Conservation (phyloP, 2,888 invertebrate genomes). For the Xestobium rufovillosum region DNA sequence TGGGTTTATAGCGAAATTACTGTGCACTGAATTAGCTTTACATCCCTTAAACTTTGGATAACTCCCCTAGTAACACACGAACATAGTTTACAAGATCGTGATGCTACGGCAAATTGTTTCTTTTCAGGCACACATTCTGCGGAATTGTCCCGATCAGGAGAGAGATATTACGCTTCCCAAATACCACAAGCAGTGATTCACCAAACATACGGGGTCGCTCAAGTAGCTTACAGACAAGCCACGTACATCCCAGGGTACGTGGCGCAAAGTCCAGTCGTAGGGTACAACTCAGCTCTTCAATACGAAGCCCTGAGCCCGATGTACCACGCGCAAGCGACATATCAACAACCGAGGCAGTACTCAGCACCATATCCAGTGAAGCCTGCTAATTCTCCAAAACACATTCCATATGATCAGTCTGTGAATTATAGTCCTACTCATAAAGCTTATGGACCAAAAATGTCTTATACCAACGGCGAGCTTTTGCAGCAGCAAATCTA, state of each 20-base stretch:
- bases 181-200: slow-evolving; percentile 39
- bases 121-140: slow-evolving; percentile 12
- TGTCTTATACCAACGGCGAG: slow-evolving; percentile 35
- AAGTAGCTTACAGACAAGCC: slow-evolving; percentile 29
- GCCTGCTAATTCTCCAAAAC: slow-evolving; percentile 34
- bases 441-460: slow-evolving; percentile 29
- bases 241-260: slow-evolving; percentile 23
- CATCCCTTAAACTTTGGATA: too few species aligned
- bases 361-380: slow-evolving; percentile 31
- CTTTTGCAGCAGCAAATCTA: slow-evolving; percentile 37
- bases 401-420: slow-evolving; percentile 32
- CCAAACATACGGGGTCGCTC: slow-evolving; percentile 39
- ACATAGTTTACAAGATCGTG: too few species aligned
- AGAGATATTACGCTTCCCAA: slow-evolving; percentile 22
- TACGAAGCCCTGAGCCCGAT: slow-evolving; percentile 37
- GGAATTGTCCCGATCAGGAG: slow-evolving; percentile 9
- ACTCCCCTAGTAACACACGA: too few species aligned
- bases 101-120: too few species aligned
- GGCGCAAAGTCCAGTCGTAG: slow-evolving; percentile 14
- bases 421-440: slow-evolving; percentile 27
- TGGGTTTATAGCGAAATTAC: too few species aligned
- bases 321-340: slow-evolving; percentile 31
- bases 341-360: slow-evolving; percentile 30
- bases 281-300: slow-evolving; percentile 35
- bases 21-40: too few species aligned